Conservation (phyloP, 2,888 invertebrate genomes). For the Drosophila seclusa region DNA sequence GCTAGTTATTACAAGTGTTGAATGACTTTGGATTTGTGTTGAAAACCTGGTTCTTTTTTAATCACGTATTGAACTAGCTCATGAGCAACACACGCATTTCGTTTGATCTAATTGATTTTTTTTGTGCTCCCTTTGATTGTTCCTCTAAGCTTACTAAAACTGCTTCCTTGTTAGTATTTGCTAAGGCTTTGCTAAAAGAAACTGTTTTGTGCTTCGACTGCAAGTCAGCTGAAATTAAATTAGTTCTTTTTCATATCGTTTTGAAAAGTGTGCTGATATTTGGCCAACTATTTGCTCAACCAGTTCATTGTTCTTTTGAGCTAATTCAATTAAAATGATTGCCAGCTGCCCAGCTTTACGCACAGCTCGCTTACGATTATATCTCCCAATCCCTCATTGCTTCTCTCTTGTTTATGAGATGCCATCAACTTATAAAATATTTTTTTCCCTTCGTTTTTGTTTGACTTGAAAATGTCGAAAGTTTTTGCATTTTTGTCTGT, state of each 20-base stretch:
- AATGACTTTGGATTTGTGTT: neutral
- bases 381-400: neutral
- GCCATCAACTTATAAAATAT: neutral
- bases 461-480: conserved; percentile 21
- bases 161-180: neutral
- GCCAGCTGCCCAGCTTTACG: conserved; percentile 1
- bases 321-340: conserved; percentile 32
- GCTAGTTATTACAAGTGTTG: neutral
- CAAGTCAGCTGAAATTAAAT: conserved; percentile 6
- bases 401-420: neutral
- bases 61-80: neutral
- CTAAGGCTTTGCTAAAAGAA: neutral
- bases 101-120: neutral
- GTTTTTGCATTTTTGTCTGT: conserved; percentile 28
- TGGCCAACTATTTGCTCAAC: conserved; percentile 4
- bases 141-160: neutral
- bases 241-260: neutral
- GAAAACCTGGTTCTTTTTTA: neutral
- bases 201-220: conserved; percentile 2
- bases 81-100: neutral
- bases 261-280: neutral
- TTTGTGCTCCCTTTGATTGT: neutral
- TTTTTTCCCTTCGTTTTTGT: neutral
- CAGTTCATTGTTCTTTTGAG: conserved; percentile 15
- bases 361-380: neutral